These are phyloP conservation scores for Chrysochloris asiatica DNA, from an alignment of 2,113 vertebrate species.

Conservation along the genomic window DNA sequence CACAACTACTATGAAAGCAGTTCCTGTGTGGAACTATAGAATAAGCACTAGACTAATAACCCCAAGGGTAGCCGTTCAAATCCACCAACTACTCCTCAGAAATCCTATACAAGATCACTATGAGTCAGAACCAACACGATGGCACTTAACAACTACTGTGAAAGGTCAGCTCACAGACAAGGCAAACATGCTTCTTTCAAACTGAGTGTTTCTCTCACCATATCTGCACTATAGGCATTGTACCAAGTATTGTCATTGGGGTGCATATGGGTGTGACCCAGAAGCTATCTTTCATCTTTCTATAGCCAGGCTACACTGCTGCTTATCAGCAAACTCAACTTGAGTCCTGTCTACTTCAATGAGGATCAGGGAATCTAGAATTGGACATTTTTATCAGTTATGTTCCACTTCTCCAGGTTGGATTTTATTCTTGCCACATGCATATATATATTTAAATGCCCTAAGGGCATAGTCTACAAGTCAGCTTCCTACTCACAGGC, in stretches of 20 bases:
- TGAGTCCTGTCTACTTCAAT: neutral
- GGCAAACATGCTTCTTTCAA: neutral
- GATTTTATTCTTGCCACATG: neutral
- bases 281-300: neutral
- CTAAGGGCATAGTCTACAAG: too few relatives aligned
- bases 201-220: neutral
- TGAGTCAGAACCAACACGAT: too few relatives aligned
- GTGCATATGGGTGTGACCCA: too few relatives aligned
- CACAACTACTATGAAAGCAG: too few relatives aligned
- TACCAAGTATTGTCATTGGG: neutral
- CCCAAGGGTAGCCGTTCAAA: too few relatives aligned
- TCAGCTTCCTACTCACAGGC: too few relatives aligned
- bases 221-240: neutral
- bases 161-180: neutral
- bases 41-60: too few relatives aligned
- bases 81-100: too few relatives aligned
- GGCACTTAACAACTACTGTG: too few relatives aligned
- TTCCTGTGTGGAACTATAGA: too few relatives aligned
- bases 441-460: too few relatives aligned
- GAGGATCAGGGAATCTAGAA: neutral
- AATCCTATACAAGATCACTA: too few relatives aligned
- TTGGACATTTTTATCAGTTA: neutral
- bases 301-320: neutral
- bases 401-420: neutral
- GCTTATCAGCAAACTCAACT: neutral